A percentile compares a stretch with the other conserved stretches of the same genome.
phyloP scores from a whole-genome alignment of 2,888 invertebrate species.

The Epiblema foenella region DNA sequence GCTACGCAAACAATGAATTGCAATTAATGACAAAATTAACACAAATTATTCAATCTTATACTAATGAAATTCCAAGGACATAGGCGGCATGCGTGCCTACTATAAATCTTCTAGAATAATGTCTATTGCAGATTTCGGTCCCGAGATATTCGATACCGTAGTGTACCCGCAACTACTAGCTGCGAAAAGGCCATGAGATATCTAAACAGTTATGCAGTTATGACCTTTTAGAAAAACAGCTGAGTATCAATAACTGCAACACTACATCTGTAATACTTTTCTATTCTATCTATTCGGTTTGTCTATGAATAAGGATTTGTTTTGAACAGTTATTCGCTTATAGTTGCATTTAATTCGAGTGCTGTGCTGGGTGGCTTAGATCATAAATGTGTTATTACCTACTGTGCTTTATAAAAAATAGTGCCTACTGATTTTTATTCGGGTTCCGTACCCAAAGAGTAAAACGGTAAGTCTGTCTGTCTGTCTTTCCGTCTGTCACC shows the following conservation, averaged over 20 bases:
- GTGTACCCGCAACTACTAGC: slow-evolving; percentile 17
- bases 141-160: slow-evolving; percentile 61
- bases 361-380: too few species aligned
- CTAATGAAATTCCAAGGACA: slow-evolving; percentile 47
- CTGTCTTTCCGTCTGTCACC: too few species aligned
- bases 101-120: slow-evolving; percentile 59
- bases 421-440: too few species aligned
- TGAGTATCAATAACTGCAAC: slow-evolving; percentile 42
- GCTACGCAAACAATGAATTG: neutral
- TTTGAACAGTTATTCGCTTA: too few species aligned
- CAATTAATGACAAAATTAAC: slow-evolving; percentile 24
- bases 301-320: slow-evolving; percentile 40
- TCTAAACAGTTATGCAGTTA: neutral
- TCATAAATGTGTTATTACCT: too few species aligned
- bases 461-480: too few species aligned
- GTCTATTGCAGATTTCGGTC: slow-evolving; percentile 56
- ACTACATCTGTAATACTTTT: too few species aligned
- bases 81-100: slow-evolving; percentile 58
- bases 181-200: neutral
- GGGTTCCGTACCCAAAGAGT: too few species aligned
- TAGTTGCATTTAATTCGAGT: too few species aligned
- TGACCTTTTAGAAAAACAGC: neutral
- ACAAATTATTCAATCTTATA: slow-evolving; percentile 33
- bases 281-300: slow-evolving; percentile 29
- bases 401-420: too few species aligned